Conservation (phyloP, 2,113 vertebrate genomes). For the Isurus oxyrinchus region DNA sequence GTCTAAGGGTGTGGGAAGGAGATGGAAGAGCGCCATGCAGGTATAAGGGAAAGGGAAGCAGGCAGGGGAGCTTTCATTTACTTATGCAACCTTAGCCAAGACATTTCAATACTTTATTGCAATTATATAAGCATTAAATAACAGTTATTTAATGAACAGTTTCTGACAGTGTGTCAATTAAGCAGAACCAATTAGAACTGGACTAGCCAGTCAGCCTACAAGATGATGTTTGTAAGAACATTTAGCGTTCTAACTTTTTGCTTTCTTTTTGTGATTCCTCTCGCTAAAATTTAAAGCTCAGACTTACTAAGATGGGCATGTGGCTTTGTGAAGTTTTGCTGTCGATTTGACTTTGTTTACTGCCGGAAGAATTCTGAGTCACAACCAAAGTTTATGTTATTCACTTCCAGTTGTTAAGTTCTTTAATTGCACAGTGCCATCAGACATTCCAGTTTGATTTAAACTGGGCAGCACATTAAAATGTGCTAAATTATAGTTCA, state of each 20-base stretch:
- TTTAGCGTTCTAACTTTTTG: neutral
- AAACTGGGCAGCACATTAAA: neutral
- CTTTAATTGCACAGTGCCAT: neutral
- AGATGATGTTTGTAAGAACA: neutral
- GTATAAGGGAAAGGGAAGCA: neutral
- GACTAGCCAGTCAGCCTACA: neutral
- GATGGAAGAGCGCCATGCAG: neutral
- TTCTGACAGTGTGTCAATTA: neutral
- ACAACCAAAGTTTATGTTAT: neutral
- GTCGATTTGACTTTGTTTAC: neutral
- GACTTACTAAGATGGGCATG: neutral
- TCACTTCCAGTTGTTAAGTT: neutral
- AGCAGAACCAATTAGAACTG: neutral
- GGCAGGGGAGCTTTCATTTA: neutral
- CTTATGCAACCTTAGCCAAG: neutral
- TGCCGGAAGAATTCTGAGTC: neutral
- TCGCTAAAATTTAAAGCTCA: neutral
- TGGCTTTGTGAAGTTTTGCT: neutral
- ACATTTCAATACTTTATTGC: neutral
- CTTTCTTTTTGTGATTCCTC: neutral
- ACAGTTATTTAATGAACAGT: neutral
- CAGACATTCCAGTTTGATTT: neutral
- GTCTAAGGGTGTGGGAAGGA: neutral
- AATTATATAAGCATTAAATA: neutral
- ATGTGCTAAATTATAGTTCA: neutral